Evolutionary conservation across 2,797 vertebrate genomes (phyloP), one percentile per base, ranked within the genome.

Genomic region (Lepidocolaptes lacrymiger): DNA sequence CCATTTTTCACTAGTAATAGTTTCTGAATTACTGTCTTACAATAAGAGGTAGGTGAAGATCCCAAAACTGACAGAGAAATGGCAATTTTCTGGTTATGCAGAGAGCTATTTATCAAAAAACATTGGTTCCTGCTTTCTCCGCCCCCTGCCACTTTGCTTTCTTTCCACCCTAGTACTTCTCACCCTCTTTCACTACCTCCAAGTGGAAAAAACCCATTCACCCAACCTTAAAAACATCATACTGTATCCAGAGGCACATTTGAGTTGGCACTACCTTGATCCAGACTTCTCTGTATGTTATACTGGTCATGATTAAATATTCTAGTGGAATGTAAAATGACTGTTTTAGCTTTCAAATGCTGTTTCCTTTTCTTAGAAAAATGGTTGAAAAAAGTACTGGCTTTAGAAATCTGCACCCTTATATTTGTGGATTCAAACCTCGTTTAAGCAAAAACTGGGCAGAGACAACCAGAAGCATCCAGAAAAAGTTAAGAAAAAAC

Each of bases 341-440:
- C 36, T 63, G 32, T 4, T 85, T 86, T 55, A 69, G 55, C 76
- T 91, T 55, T 75, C 24, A 56, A 82, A 63, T 2, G 4, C 20
- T 63, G 67, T 26, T 88, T 71, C 59, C 21, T 91, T 80, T 95
- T 91, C 89, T 75, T 54, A 89, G 72, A 92, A 91, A 95, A 93
- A 61, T 18, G 10, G 10, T 22, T 82, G 61, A 89, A 85, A 94
- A 48, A 66, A 85, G 30, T 79, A 55, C 15, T 78, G 16, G 12
- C 32, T 74, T 83, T 39, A 85, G 14, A 92, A 88, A 81, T 28
- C 37, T 51, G 77, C 49, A 66, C 67, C 12, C 62, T 83, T 83
- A 71, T 32, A 80, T 91, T 54, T 81, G 30, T 37, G 48, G 41
- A 78, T 75, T 39, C 75, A 87, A 73, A 82, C 14, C 39, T 58